Evolutionary conservation across 2,113 vertebrate species (phyloP), one percentile per base, ranked within the genome.

Genomic region (Grus americana): DNA sequence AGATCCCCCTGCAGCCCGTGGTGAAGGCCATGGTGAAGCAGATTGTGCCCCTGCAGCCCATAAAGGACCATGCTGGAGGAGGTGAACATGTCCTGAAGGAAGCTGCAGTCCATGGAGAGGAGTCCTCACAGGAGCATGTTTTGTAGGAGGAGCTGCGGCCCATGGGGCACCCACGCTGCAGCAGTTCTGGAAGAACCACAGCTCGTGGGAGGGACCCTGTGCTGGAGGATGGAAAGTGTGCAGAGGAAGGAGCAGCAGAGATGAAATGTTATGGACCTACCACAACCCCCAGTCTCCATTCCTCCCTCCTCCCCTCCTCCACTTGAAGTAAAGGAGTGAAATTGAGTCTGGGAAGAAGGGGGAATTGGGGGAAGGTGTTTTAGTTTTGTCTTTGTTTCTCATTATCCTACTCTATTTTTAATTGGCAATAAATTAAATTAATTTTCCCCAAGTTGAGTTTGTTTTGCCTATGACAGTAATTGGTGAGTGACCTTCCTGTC

Each of bases 151-250:
- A 12, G 6, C 55, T 92, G 61, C 9, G 3, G 22, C 24, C 55
- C 21, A 8, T 1, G 9, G 34, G 16, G 14, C 32, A 42, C 15
- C 20, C 10, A 5, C 4, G 8, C 46, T 74, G 34, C 46, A 66
- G n/a, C 18, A 49, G 40, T 57, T 59, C 36, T 24, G 54, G 42
- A 46, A 75, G 79, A 74, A 15, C 23, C 10, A 4, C 8, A 38
- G 8, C 15, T 17, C 1, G 0, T 30, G 22, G 62, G 4, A 29
- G 21, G 61, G 23, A 67, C 2, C 17, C 6, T 13, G 4, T 0
- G 1, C 22, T 23, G 42, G 12, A 82, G 19, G 10, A 71, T 46
- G 24, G 30, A 6, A 71, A 54, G 23, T 5, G 29, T 19, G 26
- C 10, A 40, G 46, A 87, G 50, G 29, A 72, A 68, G 23, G 14